Base-by-base conservation (phyloP, 1,140 invertebrate species). In the Neomicropteryx cornuta region DNA sequence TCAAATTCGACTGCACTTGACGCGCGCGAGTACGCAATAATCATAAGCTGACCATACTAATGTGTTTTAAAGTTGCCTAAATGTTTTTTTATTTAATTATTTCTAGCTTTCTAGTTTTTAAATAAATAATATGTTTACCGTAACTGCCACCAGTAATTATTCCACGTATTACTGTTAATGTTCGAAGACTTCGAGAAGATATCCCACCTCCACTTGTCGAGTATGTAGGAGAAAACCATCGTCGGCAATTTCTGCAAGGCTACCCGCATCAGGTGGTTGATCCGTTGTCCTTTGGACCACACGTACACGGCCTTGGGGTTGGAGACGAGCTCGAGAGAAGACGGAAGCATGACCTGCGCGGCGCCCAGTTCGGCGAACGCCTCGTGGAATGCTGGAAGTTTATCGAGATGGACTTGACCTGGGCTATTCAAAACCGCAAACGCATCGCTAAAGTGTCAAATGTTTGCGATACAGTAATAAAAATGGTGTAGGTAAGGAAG, bases 281-380 rank as follows among this genome's bases (percentile, higher is more conserved):
- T 58, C 24, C 58, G 49, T 45, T 60, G 39, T 53, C 73, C 61
- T 63, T 49, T 3, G 46, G 51, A 19, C 53, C 21, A 17, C 10
- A 56, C 52, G 0, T 50, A 48, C 3, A 52, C 49, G 20, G 66
- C 48, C 33, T 65, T 56, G 2, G 58, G 44, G 5, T 62, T 47
- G 23, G 51, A 54, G 47, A 80, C 53, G 11, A 66, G 67, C 17
- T 73, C 61, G 37, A 68, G 54, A 54, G 79, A 71, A 19, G 59
- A 54, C 2, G 69, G 67, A 3, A 74, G 71, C 11, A 66, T 63
- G 11, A 79, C 66, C 19, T 73, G 79, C 11, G 82, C 48, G 2
- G 77, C 70, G 20, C 82, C 65, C 2, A 76, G 68, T 50, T 83
- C 78, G 11, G 79, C 79, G 27, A 83, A 66, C 16, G 79, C 80